A percentile compares a stretch with the other conserved stretches of the same genome.
phyloP scores from a whole-genome alignment of 2,797 vertebrate species.

The Poecilia picta region DNA sequence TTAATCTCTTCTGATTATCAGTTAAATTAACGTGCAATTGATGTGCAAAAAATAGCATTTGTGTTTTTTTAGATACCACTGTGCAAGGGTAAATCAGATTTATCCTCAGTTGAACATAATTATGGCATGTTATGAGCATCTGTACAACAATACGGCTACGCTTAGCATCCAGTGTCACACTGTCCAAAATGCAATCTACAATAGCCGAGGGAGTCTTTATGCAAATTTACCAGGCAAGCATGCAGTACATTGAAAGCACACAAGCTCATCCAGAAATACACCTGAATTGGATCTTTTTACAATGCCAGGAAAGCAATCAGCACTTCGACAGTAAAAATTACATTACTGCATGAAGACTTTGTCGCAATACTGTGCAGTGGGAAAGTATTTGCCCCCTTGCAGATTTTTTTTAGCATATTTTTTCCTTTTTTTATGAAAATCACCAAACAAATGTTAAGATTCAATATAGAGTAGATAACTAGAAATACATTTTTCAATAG shows the following conservation, averaged over 20 bases:
- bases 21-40: slow-evolving; percentile 34
- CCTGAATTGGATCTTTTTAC: neutral
- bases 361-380: slow-evolving; percentile 19
- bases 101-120: neutral
- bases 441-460: neutral
- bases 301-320: slow-evolving; percentile 29
- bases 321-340: slow-evolving; percentile 25
- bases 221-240: slow-evolving; percentile 28
- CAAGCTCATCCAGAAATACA: slow-evolving; percentile 2
- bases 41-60: slow-evolving; percentile 1
- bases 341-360: slow-evolving; percentile 34
- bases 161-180: slow-evolving; percentile 32
- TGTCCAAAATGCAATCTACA: slow-evolving; percentile 18
- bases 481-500: neutral
- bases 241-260: slow-evolving; percentile 6
- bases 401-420: neutral
- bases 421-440: neutral
- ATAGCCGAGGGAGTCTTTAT: slow-evolving; percentile 7
- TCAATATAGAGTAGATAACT: neutral
- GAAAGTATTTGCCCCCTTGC: neutral
- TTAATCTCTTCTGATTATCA: slow-evolving; percentile 6
- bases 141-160: slow-evolving; percentile 42
- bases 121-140: slow-evolving; percentile 3
- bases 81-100: neutral
- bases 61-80: neutral